Conservation (phyloP, 2,888 invertebrate genomes). For the Pocota personata region DNA sequence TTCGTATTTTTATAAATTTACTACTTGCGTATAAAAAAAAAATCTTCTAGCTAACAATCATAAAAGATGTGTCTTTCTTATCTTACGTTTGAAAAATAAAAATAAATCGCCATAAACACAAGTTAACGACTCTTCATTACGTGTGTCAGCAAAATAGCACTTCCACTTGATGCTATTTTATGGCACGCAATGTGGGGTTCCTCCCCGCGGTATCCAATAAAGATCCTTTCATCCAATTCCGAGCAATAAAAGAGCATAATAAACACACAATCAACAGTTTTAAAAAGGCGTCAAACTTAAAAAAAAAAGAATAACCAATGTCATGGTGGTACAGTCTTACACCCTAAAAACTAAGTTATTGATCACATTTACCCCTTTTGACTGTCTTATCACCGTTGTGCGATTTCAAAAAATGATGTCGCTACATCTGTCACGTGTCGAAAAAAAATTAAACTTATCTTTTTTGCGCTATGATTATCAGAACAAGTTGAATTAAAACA, state of each 20-base stretch:
- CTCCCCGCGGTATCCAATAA: background rate
- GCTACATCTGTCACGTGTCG: background rate
- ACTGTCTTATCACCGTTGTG: background rate
- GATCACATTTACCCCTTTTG: background rate
- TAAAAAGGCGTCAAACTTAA: background rate
- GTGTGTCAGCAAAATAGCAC: background rate
- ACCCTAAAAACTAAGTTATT: background rate
- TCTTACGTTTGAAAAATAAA: background rate
- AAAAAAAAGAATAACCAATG: background rate
- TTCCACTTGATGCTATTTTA: background rate
- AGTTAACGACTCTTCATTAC: background rate
- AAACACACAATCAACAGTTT: background rate
- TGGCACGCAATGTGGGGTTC: background rate
- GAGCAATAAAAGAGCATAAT: background rate
- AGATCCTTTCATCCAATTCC: background rate
- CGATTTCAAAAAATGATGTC: background rate
- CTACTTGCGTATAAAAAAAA: background rate
- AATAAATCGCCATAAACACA: background rate
- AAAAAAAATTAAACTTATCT: background rate
- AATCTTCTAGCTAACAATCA: background rate
- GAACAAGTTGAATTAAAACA: background rate
- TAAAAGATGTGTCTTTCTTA: background rate
- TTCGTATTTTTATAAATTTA: background rate
- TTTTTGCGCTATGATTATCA: background rate
- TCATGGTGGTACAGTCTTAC: background rate